Evolutionary conservation across 2,797 vertebrate species (phyloP).

Genomic region (Hephaestus fuliginosus): DNA sequence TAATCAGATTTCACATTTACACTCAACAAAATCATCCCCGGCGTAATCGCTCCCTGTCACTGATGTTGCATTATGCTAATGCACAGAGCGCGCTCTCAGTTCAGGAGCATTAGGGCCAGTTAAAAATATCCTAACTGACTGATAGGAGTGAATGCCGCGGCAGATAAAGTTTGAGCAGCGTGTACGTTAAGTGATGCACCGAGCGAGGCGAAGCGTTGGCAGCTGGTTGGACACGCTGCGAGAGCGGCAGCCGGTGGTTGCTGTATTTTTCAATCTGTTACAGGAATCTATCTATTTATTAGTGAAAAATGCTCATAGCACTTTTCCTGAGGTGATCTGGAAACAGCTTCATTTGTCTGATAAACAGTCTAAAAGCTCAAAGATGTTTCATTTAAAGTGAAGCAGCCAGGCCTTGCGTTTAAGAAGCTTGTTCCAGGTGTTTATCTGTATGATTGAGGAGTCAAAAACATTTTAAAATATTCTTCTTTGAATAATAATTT

Average conservation of each 20-base stretch:
- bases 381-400: neutral
- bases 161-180: slow-evolving; percentile 28
- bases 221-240: neutral
- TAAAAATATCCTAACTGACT: slow-evolving; percentile 65
- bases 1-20: slow-evolving; percentile 88
- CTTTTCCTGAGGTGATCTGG: neutral
- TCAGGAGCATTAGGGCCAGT: slow-evolving; percentile 65
- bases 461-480: neutral
- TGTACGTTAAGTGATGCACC: neutral
- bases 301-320: neutral
- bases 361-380: neutral
- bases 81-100: slow-evolving; percentile 51
- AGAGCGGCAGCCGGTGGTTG: neutral
- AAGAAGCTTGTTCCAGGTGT: neutral
- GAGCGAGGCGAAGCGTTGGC: slow-evolving; percentile 18
- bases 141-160: slow-evolving; percentile 27
- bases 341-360: neutral
- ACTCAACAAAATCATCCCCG: slow-evolving; percentile 83
- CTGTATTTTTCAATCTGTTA: neutral
- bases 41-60: slow-evolving; percentile 77
- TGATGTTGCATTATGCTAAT: slow-evolving; percentile 77
- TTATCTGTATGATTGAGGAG: neutral
- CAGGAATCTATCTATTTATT: neutral
- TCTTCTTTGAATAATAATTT: neutral
- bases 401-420: neutral